phyloP scores from a whole-genome alignment of 2,888 invertebrate species.

The Sarcophaga carnaria region DNA sequence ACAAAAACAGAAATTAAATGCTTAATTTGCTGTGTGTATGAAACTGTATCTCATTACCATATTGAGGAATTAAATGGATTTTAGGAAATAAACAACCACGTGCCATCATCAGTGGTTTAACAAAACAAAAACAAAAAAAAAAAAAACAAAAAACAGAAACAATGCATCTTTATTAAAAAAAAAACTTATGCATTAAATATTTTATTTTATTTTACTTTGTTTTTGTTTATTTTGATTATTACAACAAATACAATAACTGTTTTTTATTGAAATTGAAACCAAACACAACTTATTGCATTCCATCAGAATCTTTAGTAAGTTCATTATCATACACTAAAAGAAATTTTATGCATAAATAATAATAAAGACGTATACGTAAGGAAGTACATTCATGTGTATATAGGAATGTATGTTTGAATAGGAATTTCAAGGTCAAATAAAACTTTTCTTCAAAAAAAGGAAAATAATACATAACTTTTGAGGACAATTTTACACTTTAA shows the following conservation, averaged over 20 bases:
- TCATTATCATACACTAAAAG: background rate
- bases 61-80: background rate
- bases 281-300: background rate
- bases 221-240: background rate
- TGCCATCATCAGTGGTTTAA: slow-evolving; percentile 37
- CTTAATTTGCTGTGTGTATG: background rate
- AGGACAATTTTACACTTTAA: no score
- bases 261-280: no score
- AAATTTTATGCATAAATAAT: background rate
- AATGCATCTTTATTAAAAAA: no score
- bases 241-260: background rate
- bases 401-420: no score
- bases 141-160: background rate
- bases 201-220: background rate
- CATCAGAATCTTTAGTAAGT: background rate
- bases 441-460: no score
- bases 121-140: background rate
- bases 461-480: no score
- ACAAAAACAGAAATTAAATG: background rate
- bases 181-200: background rate
- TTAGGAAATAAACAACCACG: slow-evolving; percentile 61
- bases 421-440: no score
- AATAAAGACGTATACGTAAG: no score
- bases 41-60: background rate
- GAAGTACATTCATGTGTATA: no score